These are phyloP conservation scores for Carassius carassius DNA, from an alignment of 2,113 vertebrate species.

Conservation along the genomic window DNA sequence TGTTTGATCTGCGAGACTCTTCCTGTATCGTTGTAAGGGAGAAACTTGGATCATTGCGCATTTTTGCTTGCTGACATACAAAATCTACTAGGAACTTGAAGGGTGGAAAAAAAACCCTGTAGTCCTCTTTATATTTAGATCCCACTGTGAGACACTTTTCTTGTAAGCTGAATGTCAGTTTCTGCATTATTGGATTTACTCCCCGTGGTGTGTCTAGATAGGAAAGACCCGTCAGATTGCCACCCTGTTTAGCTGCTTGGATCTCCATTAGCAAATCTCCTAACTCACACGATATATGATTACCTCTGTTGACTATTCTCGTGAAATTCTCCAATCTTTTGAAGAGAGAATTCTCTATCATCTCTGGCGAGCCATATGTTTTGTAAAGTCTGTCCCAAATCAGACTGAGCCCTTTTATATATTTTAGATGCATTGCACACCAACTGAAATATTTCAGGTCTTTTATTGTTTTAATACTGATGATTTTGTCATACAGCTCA, in stretches of 20 bases:
- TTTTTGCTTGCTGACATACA: too few species aligned
- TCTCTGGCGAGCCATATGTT: slow-evolving; percentile 23
- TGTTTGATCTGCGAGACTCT: too few species aligned
- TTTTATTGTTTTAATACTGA: too few species aligned
- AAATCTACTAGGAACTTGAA: too few species aligned
- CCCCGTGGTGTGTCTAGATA: slow-evolving; percentile 32
- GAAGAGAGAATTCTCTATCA: slow-evolving; percentile 34
- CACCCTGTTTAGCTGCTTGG: slow-evolving; percentile 31
- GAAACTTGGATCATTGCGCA: too few species aligned
- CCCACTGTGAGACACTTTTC: slow-evolving; percentile 43
- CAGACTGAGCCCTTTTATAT: not conserved
- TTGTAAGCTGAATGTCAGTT: not conserved
- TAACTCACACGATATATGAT: not conserved
- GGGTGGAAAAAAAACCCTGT: too few species aligned
- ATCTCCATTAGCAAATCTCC: slow-evolving; percentile 42
- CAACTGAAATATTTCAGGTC: too few species aligned
- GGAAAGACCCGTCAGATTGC: slow-evolving; percentile 3
- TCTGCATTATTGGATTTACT: slow-evolving; percentile 19
- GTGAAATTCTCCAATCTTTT: not conserved
- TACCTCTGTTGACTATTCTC: slow-evolving; percentile 7
- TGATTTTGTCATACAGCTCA: too few species aligned
- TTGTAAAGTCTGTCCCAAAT: slow-evolving; percentile 34
- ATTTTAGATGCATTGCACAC: too few species aligned
- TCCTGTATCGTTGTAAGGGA: too few species aligned
- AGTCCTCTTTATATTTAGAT: too few species aligned